Evolutionary conservation across 2,797 vertebrate genomes (phyloP).

Genomic region (Diglossa cyanea): DNA sequence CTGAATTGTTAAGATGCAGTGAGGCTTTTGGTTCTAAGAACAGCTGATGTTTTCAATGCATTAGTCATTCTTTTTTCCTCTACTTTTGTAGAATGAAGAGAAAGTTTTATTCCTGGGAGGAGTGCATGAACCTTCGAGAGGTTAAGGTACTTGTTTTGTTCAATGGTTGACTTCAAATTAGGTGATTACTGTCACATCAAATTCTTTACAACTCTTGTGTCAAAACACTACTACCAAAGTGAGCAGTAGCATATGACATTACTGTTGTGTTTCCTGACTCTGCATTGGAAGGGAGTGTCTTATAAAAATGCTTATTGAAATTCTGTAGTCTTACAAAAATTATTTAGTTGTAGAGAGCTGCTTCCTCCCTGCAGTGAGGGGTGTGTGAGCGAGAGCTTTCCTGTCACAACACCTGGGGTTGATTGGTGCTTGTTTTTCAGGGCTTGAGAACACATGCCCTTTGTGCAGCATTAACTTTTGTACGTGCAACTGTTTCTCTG

Average conservation of each 20-base stretch:
- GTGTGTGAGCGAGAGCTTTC: neutral
- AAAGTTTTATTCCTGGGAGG: conserved; percentile 98
- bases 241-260: neutral
- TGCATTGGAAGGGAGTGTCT: neutral
- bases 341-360: neutral
- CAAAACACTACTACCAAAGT: neutral
- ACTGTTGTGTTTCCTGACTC: neutral
- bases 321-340: neutral
- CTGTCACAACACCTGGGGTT: neutral
- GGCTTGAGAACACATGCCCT: neutral
- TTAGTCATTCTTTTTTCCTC: neutral
- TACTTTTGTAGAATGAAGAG: conserved; percentile 89
- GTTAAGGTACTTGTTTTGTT: conserved; percentile 85
- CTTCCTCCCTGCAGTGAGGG: neutral
- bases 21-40: neutral
- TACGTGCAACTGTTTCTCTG: neutral
- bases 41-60: neutral
- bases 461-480: neutral
- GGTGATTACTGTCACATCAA: neutral
- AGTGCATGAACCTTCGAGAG: conserved; percentile 96
- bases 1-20: neutral
- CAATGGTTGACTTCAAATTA: neutral
- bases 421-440: neutral
- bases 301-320: neutral
- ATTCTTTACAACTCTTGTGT: neutral